Conservation (phyloP, 2,888 invertebrate genomes). For the Autographa pulchrina region DNA sequence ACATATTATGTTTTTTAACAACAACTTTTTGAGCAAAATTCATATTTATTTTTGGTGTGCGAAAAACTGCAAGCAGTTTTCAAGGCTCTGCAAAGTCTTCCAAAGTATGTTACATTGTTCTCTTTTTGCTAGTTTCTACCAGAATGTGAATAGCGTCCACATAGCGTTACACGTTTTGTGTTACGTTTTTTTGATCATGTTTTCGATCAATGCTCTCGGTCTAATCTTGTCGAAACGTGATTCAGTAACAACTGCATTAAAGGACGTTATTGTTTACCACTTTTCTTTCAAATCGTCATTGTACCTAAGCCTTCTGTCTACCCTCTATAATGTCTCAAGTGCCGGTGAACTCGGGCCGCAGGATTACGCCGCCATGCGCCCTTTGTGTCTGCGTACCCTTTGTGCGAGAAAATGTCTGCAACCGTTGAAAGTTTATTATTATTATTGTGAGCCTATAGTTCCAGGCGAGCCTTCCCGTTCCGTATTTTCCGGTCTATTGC, state of each 20-base stretch:
- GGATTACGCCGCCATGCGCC: slow-evolving; percentile 34
- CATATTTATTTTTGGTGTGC: too few relatives aligned
- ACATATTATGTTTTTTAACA: too few relatives aligned
- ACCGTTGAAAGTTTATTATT: slow-evolving; percentile 43
- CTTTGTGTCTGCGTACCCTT: slow-evolving; percentile 46
- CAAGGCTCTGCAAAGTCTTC: too few relatives aligned
- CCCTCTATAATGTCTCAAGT: slow-evolving; percentile 10
- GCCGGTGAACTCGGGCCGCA: slow-evolving; percentile 22
- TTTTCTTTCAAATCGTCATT: not conserved
- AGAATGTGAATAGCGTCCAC: too few relatives aligned
- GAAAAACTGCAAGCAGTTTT: too few relatives aligned
- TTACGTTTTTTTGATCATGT: too few relatives aligned
- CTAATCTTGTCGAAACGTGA: not conserved
- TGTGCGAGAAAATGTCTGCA: slow-evolving; percentile 33
- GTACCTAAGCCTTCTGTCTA: slow-evolving; percentile 17
- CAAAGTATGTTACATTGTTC: too few relatives aligned
- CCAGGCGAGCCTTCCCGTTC: not conserved
- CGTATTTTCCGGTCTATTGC: slow-evolving; percentile 3
- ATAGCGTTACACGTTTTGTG: too few relatives aligned
- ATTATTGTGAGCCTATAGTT: slow-evolving; percentile 34
- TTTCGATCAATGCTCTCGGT: too few relatives aligned
- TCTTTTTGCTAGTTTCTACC: too few relatives aligned
- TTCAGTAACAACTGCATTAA: not conserved
- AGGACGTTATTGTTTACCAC: not conserved
- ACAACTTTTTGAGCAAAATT: too few relatives aligned